phyloP scores from a whole-genome alignment of 2,797 vertebrate species.

The Eospalax fontanierii region DNA sequence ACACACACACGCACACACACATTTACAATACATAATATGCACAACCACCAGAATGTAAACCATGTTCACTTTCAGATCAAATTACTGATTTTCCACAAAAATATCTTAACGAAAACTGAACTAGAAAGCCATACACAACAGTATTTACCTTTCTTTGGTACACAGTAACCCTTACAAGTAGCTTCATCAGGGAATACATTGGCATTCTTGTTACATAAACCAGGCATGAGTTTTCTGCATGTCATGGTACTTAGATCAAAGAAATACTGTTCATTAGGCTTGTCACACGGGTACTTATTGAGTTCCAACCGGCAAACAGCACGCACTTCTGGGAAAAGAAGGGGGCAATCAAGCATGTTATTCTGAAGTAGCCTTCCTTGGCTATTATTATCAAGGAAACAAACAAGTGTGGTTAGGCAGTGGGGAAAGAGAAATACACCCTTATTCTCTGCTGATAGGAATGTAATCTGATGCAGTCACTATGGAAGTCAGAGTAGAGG shows the following conservation, averaged over 20 bases:
- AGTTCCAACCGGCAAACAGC: constrained; percentile 92
- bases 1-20: not conserved
- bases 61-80: constrained; percentile 39
- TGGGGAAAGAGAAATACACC: not conserved
- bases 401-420: not conserved
- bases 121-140: not conserved
- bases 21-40: not conserved
- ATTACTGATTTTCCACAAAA: not conserved
- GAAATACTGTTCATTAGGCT: constrained; percentile 89
- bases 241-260: constrained; percentile 95
- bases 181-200: constrained; percentile 92
- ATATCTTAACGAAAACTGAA: constrained; percentile 12
- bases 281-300: constrained; percentile 90
- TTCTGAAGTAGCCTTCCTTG: not conserved
- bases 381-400: not conserved
- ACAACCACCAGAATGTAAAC: not conserved
- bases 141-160: constrained; percentile 91
- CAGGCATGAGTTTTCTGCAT: constrained; percentile 93
- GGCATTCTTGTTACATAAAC: constrained; percentile 91
- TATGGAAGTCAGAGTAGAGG: not conserved
- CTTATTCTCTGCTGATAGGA: not conserved
- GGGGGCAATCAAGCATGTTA: constrained; percentile 5
- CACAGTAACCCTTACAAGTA: constrained; percentile 93
- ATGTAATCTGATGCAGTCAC: not conserved
- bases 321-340: constrained; percentile 92